Base-by-base conservation (phyloP, 1,140 invertebrate species). In the Copidosoma floridanum region DNA sequence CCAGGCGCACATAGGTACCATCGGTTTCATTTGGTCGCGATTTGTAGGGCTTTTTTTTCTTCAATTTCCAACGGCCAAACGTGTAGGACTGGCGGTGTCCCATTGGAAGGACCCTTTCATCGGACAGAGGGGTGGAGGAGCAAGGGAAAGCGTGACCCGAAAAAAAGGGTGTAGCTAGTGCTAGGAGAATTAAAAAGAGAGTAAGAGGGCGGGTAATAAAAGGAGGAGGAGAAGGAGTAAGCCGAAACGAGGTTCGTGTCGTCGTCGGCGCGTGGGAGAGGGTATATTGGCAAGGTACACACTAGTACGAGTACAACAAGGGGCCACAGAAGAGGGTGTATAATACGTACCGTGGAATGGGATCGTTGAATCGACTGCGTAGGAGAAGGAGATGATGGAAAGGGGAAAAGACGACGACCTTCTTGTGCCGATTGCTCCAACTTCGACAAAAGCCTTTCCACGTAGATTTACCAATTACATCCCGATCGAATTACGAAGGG, bases 401-500 rank as follows among this genome's bases (percentile, higher is more conserved):
- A 24, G 11, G 46, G 32, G 46, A 54, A 40, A n/a, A 44, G n/a
- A 51, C 27, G 48, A 44, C 53, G 62, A 59, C 53, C 57, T 53
- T 57, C 51, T 12, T 57, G 18, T 38, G n/a, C 47, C 51, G 53
- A 65, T 61, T 54, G 57, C 56, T 60, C 37, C 43, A 63, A 63
- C 55, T 66, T 61, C 51, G 59, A 65, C 68, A 65, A 67, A 63
- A 57, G 60, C 56, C 52, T 65, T 66, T 65, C 66, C 64, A 63
- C 55, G 38, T 61, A 55, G 61, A 58, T 57, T 59, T 58, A 62
- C 62, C 64, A 68, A 70, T 70, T 68, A 70, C 65, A 65, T 67
- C 61, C 52, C 51, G 51, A 61, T 61, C 50, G 51, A 61, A 29
- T 61, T 54, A 61, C 58, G 20, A 32, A 18, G 41, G 43, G 38